Conservation (phyloP, 2,113 vertebrate species). For the Corythoichthys intestinalis region DNA sequence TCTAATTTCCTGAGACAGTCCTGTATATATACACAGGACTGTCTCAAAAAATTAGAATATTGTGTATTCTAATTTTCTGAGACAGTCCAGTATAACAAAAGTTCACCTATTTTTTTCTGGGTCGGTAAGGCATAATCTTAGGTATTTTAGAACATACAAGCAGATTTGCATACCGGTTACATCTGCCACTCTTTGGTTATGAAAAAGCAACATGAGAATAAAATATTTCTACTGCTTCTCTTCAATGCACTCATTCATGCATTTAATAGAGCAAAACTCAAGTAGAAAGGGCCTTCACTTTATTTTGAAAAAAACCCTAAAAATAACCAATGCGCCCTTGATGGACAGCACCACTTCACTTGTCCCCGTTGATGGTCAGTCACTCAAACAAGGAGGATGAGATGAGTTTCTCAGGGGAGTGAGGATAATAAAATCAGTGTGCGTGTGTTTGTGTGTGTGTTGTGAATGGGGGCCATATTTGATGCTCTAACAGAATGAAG, state of each 20-base stretch:
- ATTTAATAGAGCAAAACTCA: constrained; percentile 10
- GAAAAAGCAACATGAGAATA: neutral
- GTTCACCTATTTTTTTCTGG: too few relatives aligned
- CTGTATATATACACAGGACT: too few relatives aligned
- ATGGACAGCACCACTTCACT: constrained; percentile 55
- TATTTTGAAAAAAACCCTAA: constrained; percentile 11
- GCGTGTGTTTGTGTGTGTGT: constrained; percentile 45
- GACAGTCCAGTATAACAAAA: too few relatives aligned
- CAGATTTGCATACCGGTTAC: neutral
- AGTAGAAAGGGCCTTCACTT: constrained; percentile 27
- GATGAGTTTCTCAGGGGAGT: constrained; percentile 75
- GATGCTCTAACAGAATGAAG: constrained; percentile 75
- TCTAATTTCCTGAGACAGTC: too few relatives aligned
- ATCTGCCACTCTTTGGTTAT: neutral
- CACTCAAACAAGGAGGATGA: constrained; percentile 68
- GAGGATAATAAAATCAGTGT: constrained; percentile 77
- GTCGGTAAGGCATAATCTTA: too few relatives aligned
- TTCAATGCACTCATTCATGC: constrained; percentile 13
- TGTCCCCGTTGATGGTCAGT: constrained; percentile 56
- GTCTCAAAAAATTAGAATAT: too few relatives aligned
- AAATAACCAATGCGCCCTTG: constrained; percentile 24
- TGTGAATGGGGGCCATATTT: constrained; percentile 59
- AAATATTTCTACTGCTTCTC: neutral
- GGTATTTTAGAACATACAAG: too few relatives aligned
- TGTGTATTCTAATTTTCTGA: too few relatives aligned